Evolutionary conservation across 2,113 vertebrate species (phyloP), one percentile per base, ranked within the genome.

Genomic region (Loxodonta africana): DNA sequence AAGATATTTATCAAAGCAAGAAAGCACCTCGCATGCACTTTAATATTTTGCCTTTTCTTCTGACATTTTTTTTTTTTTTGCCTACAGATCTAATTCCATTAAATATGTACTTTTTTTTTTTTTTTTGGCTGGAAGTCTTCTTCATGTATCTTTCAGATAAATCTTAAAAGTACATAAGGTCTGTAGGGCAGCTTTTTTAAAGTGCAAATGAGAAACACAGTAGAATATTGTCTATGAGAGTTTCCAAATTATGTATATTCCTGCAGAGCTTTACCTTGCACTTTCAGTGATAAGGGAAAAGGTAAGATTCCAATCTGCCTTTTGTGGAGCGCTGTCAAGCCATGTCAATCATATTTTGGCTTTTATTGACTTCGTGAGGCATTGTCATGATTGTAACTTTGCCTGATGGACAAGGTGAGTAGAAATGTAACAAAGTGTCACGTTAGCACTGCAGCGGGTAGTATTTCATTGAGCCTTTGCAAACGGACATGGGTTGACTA

Each of bases 1-100:
- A 99, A 99, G 99, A 98, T 99, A 98, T 99, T 99, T 99, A 99
- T 99, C 98, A 99, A 99, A 99, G 98, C 97, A 96, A 83, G 95
- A 98, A 98, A 98, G 95, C 92, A 98, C 98, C 98, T 98, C 94
- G 62, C 96, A 98, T 99, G 98, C 94, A 87, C 98, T 99, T 99
- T 99, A 98, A 99, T 99, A 99, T 99, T 98, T 98, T 30, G 97
- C 96, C 97, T 98, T 98, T 98, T 98, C 98, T 98, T 99, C 98
- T 98, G 98, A 99, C 98, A 98, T 99, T 98, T 98, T 98, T 98
- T 98, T 99, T 98, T 98, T 98, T 37, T 37, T 37, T 99, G 98
- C 99, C 98, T 99, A 98, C 98, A 99, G 98, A 99, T 99, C 98
- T 99, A 98, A 98, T 99, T 98, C 98, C 98, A 99, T 99, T 99